These are phyloP conservation scores for Anaspis maculata DNA, from an alignment of 2,888 invertebrate species.

Conservation along the genomic window DNA sequence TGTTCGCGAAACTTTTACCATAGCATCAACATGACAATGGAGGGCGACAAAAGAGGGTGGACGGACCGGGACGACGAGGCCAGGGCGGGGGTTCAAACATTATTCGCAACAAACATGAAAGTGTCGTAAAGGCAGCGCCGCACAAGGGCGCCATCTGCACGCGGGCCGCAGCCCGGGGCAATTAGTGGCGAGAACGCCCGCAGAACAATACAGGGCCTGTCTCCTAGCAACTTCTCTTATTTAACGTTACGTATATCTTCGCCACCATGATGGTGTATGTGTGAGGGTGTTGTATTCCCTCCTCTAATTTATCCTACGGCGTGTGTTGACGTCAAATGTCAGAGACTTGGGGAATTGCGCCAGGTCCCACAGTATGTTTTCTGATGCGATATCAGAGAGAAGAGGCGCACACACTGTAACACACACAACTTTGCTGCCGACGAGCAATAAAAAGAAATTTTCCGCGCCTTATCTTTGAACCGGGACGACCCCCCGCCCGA, in stretches of 20 bases:
- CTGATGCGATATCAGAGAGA: conserved; percentile 32
- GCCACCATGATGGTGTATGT: too few species aligned
- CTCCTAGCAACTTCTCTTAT: conserved; percentile 12
- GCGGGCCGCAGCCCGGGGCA: conserved; percentile 21
- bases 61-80: conserved; percentile 14
- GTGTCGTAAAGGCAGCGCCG: conserved; percentile 22
- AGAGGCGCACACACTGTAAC: too few species aligned
- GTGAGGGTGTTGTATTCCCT: conserved; percentile 32
- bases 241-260: conserved; percentile 11
- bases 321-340: conserved; percentile 35
- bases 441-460: conserved; percentile 11
- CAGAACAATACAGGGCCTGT: conserved; percentile 22
- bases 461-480: conserved; percentile 7
- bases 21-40: too few species aligned
- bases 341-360: conserved; percentile 35
- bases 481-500: conserved; percentile 1
- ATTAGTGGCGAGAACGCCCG: conserved; percentile 26
- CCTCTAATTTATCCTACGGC: conserved; percentile 36
- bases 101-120: conserved; percentile 25
- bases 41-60: too few species aligned
- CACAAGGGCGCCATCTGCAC: conserved; percentile 24
- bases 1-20: too few species aligned
- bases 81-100: conserved; percentile 11
- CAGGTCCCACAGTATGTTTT: conserved; percentile 39
- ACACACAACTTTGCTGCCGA: conserved; percentile 7